Base-by-base conservation (phyloP, 1,140 invertebrate genomes). In the Ditylenchus dipsaci region DNA sequence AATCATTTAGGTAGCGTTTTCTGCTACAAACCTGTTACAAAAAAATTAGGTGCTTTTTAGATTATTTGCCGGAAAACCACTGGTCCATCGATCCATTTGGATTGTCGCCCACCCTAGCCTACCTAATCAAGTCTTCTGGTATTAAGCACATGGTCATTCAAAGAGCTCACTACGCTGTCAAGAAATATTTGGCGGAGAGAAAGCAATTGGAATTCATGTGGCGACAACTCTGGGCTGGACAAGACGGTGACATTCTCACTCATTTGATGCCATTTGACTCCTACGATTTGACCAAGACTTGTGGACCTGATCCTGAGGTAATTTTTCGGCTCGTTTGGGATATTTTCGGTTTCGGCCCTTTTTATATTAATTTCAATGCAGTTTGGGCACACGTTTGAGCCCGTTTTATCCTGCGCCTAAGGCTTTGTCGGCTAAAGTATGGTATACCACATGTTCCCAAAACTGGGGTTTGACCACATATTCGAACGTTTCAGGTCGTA, bases 231-330 rank as follows among this genome's bases (percentile, higher is more conserved):
- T 65, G 66, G 42, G 43, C 21, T 9, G n/a, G 3, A 21, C 3
- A 19, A 7, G 11, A 8, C 13, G 23, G 19, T n/a, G 92, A 94
- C 73, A 89, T 98, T 23, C 89, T 95, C 63, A 95, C 93, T 13
- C 95, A 98, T 78, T 88, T 97, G 88, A 96, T 97, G 92, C 95
- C 95, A 17, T 99, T 98, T 84, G 97, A 97, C 84, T 93, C 91
- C 45, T 99, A 99, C 80, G 95, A 97, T 83, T 87, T 97, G 43
- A 94, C 95, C 5, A 94, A 97, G 79, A 93, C 95, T 0, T 99
- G 95, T 85, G 95, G 95, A 0, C 95, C 95, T 0, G 92, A 97
- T 87, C 93, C 93, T 0, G 93, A 61, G 29, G 72, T 76, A 7
- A 29, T 19, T 56, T 29, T 62, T 64, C n/a, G n/a, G n/a, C n/a